These are phyloP conservation scores for Philopedon plagiatum DNA, from an alignment of 2,888 invertebrate genomes.

Conservation along the genomic window DNA sequence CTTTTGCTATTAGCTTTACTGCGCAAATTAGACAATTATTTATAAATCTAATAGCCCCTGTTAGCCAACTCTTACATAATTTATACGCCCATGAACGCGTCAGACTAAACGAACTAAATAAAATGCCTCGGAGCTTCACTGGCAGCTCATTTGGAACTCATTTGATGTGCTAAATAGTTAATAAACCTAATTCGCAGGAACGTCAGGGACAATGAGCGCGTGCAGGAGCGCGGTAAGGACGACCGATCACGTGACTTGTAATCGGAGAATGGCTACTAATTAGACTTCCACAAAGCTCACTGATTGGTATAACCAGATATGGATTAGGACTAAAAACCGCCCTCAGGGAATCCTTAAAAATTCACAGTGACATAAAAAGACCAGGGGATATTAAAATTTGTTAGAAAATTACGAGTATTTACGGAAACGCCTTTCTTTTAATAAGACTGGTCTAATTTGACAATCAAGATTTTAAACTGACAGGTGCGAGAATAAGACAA, in stretches of 20 bases:
- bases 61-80: neutral
- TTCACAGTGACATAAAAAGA: too few relatives aligned
- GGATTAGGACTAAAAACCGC: neutral
- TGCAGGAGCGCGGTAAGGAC: slow-evolving; percentile 22
- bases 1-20: neutral
- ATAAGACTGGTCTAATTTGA: too few relatives aligned
- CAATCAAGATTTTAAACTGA: too few relatives aligned
- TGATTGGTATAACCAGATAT: neutral
- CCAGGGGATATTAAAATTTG: too few relatives aligned
- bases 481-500: too few relatives aligned
- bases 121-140: slow-evolving; percentile 9
- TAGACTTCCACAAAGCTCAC: slow-evolving; percentile 17
- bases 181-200: slow-evolving; percentile 45
- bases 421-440: too few relatives aligned
- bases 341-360: neutral
- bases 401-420: too few relatives aligned
- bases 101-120: slow-evolving; percentile 10
- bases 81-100: slow-evolving; percentile 11
- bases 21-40: neutral
- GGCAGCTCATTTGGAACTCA: slow-evolving; percentile 39
- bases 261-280: slow-evolving; percentile 48
- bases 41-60: neutral
- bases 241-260: slow-evolving; percentile 44
- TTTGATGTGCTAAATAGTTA: slow-evolving; percentile 45
- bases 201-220: slow-evolving; percentile 46